These are phyloP conservation scores for Actinernus sp. DNA, from an alignment of 92 coral and sea anemone species.

Conservation along the genomic window DNA sequence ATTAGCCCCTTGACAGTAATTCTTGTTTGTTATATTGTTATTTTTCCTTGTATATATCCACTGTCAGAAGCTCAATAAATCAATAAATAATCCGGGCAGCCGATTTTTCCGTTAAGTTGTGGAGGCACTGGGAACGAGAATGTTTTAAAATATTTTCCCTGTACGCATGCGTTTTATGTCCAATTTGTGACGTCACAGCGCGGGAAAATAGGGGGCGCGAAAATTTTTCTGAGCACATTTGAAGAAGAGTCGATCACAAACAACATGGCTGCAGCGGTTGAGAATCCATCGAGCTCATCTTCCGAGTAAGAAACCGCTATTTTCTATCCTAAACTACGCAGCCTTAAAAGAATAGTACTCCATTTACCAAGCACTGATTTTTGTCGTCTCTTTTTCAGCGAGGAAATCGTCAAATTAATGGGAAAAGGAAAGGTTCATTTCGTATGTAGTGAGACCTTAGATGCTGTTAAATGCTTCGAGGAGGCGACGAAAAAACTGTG, in stretches of 20 bases:
- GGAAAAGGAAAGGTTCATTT: constrained; percentile 90
- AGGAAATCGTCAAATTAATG: constrained; percentile 88
- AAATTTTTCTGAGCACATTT: constrained; percentile 44
- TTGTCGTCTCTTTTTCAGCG: constrained; percentile 49
- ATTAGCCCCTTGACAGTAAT: no score
- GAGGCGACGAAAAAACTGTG: constrained; percentile 89
- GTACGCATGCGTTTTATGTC: constrained; percentile 9
- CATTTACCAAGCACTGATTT: neutral
- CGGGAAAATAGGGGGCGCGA: constrained; percentile 96
- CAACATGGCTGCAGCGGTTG: constrained; percentile 20
- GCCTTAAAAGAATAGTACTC: neutral
- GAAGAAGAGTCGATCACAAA: constrained; percentile 12
- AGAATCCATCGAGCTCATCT: constrained; percentile 12
- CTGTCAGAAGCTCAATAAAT: no score
- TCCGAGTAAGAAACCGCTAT: constrained; percentile 15
- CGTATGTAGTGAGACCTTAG: constrained; percentile 85
- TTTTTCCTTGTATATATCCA: no score
- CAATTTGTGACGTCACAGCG: constrained; percentile 73
- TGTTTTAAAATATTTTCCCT: no score
- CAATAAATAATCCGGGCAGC: neutral
- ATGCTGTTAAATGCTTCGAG: constrained; percentile 98
- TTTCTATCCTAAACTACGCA: neutral
- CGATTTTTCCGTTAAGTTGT: no score
- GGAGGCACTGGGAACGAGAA: no score
- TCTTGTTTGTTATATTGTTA: no score